Base-by-base conservation (phyloP, 2,888 invertebrate genomes). In the Heterodera filipjevi region DNA sequence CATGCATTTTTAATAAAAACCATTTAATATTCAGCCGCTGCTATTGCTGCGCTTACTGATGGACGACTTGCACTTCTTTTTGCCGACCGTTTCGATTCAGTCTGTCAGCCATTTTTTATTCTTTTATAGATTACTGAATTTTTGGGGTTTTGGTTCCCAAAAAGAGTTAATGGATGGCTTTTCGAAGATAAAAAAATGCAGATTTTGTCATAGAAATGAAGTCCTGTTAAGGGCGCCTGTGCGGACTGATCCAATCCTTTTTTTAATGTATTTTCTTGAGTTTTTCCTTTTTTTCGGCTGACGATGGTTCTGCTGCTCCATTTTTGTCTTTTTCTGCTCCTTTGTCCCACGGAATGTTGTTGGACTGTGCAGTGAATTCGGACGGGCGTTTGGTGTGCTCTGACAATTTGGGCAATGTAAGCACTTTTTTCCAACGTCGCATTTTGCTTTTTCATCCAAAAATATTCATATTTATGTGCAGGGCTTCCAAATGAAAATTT, bases 321-420 rank as follows among this genome's bases (percentile, higher is more conserved):
- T 59, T 27, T 27, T n/a, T 59, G 27, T n/a, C 59, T 3, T 59
- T 22, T 59, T 59, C 59, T 8, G 2, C 59, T 6, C 6, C 27
- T n/a, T 27, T 59, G 5, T 59, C 59, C 27, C 6, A 8, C 27
- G 59, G 59, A 59, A 59, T 59, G 59, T 6, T 59, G n/a, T 59
- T 59, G 59, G 59, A 59, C 27, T 59, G 59, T 59, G n/a, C 59
- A 19, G n/a, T 27, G n/a, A 59, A 59, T 59, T 59, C 10, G 1
- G 59, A 59, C 8, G 59, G 59, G 27, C 59, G 59, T 10, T 27
- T 59, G 59, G 10, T 59, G 5, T 59, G 59, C 27, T 59, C 59
- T n/a, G 59, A 59, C 59, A 59, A 59, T 59, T 59, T 59, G 59
- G 59, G 59, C n/a, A 59, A 59, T 59, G 59, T 59, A 59, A 19